These are phyloP conservation scores for Brachionus asplanchnoidis DNA, from an alignment of 1,140 invertebrate genomes.

Conservation along the genomic window DNA sequence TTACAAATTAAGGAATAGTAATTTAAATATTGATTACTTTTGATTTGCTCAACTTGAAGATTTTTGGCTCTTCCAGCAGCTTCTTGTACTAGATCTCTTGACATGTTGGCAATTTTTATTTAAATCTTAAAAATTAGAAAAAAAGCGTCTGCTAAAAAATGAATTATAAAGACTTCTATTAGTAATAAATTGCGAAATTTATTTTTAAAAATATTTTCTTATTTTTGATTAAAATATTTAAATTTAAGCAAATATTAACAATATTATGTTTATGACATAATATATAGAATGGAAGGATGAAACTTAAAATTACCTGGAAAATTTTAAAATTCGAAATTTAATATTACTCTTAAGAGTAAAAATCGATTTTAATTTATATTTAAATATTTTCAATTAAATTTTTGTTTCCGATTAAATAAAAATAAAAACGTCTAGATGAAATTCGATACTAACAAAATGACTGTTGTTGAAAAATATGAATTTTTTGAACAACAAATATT, in stretches of 20 bases:
- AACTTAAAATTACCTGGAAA: background rate
- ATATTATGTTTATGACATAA: background rate
- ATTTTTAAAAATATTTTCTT: background rate
- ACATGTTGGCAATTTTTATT: background rate
- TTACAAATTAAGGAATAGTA: background rate
- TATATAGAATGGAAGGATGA: background rate
- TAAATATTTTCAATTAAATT: background rate
- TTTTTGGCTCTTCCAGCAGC: conserved; percentile 33
- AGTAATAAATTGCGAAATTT: background rate
- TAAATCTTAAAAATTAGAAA: background rate
- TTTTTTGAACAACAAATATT: too few relatives aligned
- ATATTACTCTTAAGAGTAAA: background rate
- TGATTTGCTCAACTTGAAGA: conserved; percentile 25
- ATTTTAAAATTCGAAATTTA: background rate
- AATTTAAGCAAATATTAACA: background rate
- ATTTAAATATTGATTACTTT: background rate
- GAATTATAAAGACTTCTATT: background rate
- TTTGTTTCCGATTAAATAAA: too few relatives aligned
- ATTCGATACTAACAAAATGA: too few relatives aligned
- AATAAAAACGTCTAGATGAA: too few relatives aligned
- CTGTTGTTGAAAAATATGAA: too few relatives aligned
- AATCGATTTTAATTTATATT: background rate
- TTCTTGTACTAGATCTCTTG: conserved; percentile 36
- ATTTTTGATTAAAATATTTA: background rate
- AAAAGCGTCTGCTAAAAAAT: background rate